Evolutionary conservation across 2,113 vertebrate species (phyloP).

Genomic region (Micronycteris hirsuta): DNA sequence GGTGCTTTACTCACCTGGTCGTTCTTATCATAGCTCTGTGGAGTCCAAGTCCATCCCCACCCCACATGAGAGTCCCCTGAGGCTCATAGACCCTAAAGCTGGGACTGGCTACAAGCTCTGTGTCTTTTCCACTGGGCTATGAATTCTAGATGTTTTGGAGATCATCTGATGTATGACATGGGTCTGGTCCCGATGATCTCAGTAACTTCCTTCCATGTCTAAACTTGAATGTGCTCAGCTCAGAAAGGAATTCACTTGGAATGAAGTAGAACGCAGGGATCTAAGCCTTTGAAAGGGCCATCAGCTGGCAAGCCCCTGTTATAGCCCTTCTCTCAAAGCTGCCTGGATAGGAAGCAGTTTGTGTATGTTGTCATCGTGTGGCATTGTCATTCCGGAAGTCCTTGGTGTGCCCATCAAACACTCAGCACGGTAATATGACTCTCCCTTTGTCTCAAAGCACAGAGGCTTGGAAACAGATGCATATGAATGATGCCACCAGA

Average conservation of each 20-base stretch:
- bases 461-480: slow-evolving; percentile 33
- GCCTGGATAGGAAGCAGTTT: slow-evolving; percentile 25
- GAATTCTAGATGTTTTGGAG: background rate
- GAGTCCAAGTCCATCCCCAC: background rate
- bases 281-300: background rate
- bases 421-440: slow-evolving; percentile 7
- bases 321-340: slow-evolving; percentile 40
- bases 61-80: background rate
- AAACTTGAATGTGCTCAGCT: background rate
- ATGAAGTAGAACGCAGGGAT: background rate
- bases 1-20: background rate
- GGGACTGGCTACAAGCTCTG: background rate
- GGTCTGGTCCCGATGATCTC: background rate
- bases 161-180: background rate
- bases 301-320: slow-evolving; percentile 1
- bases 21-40: background rate
- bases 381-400: background rate
- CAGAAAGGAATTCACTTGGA: background rate
- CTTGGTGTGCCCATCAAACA: slow-evolving; percentile 30
- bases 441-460: background rate
- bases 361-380: slow-evolving; percentile 35
- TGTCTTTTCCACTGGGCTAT: background rate
- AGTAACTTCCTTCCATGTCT: background rate
- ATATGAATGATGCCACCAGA: slow-evolving; percentile 47
- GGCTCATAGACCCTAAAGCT: background rate